These are phyloP conservation scores for Rhorus exstirpatorius DNA, from an alignment of 2,888 invertebrate genomes.

Conservation along the genomic window DNA sequence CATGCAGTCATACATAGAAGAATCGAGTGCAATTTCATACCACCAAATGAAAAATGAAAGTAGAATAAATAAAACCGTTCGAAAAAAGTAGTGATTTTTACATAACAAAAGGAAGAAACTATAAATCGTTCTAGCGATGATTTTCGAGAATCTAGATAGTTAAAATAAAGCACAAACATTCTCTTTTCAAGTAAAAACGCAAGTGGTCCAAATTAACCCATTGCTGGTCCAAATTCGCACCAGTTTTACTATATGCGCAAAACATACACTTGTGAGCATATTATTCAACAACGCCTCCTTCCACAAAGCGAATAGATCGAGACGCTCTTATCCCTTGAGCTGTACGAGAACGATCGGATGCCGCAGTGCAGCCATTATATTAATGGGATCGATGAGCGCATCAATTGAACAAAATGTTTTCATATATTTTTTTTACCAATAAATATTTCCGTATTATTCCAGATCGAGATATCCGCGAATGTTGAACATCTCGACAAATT, in stretches of 20 bases:
- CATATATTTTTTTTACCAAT: conserved; percentile 1
- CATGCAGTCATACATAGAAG: neutral
- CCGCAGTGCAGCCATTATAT: no score
- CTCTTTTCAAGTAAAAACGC: no score
- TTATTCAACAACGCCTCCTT: conserved; percentile 23
- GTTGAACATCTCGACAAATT: neutral
- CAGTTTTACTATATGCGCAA: neutral
- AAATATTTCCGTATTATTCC: no score
- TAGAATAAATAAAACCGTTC: no score
- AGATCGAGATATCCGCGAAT: neutral
- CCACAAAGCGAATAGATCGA: conserved; percentile 48
- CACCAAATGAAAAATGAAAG: neutral
- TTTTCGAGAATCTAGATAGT: no score
- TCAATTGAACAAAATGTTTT: conserved; percentile 74
- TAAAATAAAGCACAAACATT: no score
- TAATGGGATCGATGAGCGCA: conserved; percentile 73
- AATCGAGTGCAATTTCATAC: neutral
- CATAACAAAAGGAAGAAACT: no score
- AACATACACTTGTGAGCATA: conserved; percentile 16
- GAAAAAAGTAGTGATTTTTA: no score
- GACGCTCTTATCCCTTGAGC: conserved; percentile 33
- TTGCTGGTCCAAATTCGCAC: neutral
- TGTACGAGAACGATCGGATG: conserved; percentile 75
- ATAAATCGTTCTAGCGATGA: no score
- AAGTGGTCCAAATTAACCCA: no score